Evolutionary conservation across 2,113 vertebrate species (phyloP).

Genomic region (Mus musculus): GRCm39 chr14:107647501-107648000

Average conservation of each 20-base stretch:
- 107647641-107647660: background rate
- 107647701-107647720: background rate
- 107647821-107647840: background rate
- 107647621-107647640: background rate
- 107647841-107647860: background rate
- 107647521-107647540: background rate
- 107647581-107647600: background rate
- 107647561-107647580: background rate
- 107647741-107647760: background rate
- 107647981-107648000: background rate
- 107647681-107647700: background rate
- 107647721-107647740: constrained; percentile 21
- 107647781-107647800: background rate
- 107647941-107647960: background rate
- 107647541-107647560: background rate
- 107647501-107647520: background rate
- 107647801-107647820: background rate
- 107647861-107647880: background rate
- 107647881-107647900: background rate
- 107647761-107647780: background rate
- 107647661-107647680: background rate
- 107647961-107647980: background rate
- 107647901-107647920: background rate
- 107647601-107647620: background rate
- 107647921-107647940: background rate